Percentiles rank a stretch among this genome's conserved stretches.
Conservation (phyloP, 2,888 invertebrate species). For the Stegana nigrithorax region DNA sequence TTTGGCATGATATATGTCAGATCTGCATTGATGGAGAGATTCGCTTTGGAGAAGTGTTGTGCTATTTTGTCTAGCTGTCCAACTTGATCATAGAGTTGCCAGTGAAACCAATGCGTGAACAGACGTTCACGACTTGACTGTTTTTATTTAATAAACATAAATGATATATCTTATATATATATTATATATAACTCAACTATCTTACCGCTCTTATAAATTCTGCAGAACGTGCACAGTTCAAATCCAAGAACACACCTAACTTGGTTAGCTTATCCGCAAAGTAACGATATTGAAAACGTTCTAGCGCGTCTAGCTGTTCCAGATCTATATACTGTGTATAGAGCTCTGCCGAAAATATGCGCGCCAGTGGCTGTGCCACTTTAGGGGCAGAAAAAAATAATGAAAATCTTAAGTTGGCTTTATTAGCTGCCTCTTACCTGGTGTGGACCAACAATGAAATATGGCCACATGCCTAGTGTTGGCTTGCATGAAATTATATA, state of each 20-base stretch:
- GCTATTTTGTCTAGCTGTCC: slow-evolving; percentile 38
- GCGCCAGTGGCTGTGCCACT: no score
- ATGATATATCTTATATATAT: no score
- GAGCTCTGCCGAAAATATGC: slow-evolving; percentile 18
- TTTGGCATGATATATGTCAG: slow-evolving; percentile 46
- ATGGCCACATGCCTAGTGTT: slow-evolving; percentile 46
- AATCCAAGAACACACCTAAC: slow-evolving; percentile 56
- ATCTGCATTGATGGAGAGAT: slow-evolving; percentile 60
- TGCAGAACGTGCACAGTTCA: slow-evolving; percentile 46
- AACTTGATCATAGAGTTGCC: slow-evolving; percentile 53
- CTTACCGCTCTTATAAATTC: slow-evolving; percentile 49
- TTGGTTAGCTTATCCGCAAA: slow-evolving; percentile 39
- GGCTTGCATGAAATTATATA: slow-evolving; percentile 50
- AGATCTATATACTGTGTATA: slow-evolving; percentile 48
- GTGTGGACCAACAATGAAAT: slow-evolving; percentile 58
- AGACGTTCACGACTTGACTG: slow-evolving; percentile 51
- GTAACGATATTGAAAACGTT: slow-evolving; percentile 39
- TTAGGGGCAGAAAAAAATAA: background rate
- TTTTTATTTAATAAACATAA: background rate
- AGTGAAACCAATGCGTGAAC: slow-evolving; percentile 49
- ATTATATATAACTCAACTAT: no score
- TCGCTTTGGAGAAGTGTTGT: slow-evolving; percentile 41
- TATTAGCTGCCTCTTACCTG: slow-evolving; percentile 38
- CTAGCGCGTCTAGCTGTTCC: slow-evolving; percentile 19
- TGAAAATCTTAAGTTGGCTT: background rate